Evolutionary conservation across 2,888 invertebrate species (phyloP).

Genomic region (Pseudolycoriella hygida): DNA sequence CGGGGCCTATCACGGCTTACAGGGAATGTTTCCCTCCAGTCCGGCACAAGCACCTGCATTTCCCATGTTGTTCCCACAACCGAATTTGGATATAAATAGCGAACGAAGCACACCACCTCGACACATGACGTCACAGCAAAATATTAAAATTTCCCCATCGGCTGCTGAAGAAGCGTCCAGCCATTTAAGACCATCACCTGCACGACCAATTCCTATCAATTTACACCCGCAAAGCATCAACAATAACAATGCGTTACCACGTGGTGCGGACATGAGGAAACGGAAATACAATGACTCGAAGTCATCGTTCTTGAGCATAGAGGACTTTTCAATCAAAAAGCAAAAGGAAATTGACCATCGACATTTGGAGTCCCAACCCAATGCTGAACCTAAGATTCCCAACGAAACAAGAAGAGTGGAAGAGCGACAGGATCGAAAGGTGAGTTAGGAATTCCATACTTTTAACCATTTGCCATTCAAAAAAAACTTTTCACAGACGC

Average conservation of each 20-base stretch:
- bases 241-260: neutral
- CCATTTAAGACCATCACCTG: constrained; percentile 45
- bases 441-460: neutral
- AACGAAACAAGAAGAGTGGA: neutral
- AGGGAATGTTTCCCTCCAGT: constrained; percentile 38
- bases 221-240: constrained; percentile 2
- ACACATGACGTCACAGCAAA: constrained; percentile 1
- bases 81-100: constrained; percentile 33
- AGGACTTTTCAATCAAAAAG: constrained; percentile 1
- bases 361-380: neutral
- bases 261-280: neutral
- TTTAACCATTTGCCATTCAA: too few relatives aligned
- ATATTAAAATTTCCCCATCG: constrained; percentile 44
- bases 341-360: neutral
- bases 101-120: constrained; percentile 4
- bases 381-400: neutral
- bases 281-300: neutral
- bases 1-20: constrained; percentile 37
- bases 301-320: constrained; percentile 3
- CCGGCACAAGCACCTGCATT: constrained; percentile 20
- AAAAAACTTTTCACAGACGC: neutral
- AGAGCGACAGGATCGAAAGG: neutral
- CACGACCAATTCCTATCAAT: constrained; percentile 30
- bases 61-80: constrained; percentile 42
- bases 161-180: constrained; percentile 46